Evolutionary conservation across 2,888 invertebrate species (phyloP).

Genomic region (Lithosia quadra): DNA sequence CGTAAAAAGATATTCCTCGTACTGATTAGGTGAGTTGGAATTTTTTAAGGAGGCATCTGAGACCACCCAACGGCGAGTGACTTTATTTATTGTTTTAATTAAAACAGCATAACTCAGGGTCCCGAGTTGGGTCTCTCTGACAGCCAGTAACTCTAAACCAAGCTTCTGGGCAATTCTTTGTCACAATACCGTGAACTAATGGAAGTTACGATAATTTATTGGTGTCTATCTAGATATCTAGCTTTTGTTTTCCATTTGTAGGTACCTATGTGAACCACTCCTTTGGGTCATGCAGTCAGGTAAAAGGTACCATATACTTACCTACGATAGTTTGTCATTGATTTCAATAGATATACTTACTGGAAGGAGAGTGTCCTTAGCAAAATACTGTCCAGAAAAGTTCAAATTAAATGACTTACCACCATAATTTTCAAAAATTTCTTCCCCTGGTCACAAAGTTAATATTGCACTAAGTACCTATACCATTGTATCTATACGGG

Average conservation of each 20-base stretch:
- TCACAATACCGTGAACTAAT: constrained; percentile 39
- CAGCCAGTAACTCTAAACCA: constrained; percentile 74
- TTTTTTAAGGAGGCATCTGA: constrained; percentile 69
- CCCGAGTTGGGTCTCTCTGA: constrained; percentile 69
- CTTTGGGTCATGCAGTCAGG: no score
- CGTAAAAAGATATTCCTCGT: constrained; percentile 60
- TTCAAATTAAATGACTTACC: no score
- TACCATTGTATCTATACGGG: no score
- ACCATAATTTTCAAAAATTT: no score
- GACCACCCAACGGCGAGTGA: constrained; percentile 76
- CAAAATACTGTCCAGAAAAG: no score
- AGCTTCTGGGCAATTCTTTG: constrained; percentile 67
- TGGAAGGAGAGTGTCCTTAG: no score
- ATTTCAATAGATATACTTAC: no score
- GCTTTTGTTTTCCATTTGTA: background rate
- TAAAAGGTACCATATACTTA: no score
- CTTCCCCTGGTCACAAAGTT: no score
- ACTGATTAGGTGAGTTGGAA: constrained; percentile 67
- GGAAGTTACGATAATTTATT: constrained; percentile 14
- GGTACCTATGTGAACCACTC: background rate
- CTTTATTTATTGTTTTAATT: constrained; percentile 84
- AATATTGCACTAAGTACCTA: no score
- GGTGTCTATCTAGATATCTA: constrained; percentile 8
- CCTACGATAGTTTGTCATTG: no score
- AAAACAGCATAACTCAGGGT: constrained; percentile 81